Evolutionary conservation across 1,140 invertebrate genomes (phyloP).

Genomic region (Hylyphantes graminicola): DNA sequence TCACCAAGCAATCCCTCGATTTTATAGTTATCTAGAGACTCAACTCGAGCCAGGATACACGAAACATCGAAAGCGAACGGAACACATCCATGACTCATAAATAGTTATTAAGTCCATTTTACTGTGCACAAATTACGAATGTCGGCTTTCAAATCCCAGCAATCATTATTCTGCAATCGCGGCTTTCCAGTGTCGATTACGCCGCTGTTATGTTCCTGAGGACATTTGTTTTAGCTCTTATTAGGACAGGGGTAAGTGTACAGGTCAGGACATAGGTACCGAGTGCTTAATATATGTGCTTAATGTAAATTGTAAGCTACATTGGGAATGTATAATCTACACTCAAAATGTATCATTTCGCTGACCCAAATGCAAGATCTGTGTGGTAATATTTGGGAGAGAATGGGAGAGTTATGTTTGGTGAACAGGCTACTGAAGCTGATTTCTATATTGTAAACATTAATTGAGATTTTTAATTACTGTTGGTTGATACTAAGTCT

Average conservation of each 20-base stretch:
- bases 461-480: conserved; percentile 13
- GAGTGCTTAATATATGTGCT: conserved; percentile 45
- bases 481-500: neutral
- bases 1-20: no score
- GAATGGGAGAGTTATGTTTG: conserved; percentile 14
- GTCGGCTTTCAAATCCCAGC: conserved; percentile 18
- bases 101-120: conserved; percentile 51
- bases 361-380: conserved; percentile 25
- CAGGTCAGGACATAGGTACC: conserved; percentile 10
- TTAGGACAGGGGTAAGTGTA: conserved; percentile 21
- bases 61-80: conserved; percentile 26
- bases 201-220: conserved; percentile 1
- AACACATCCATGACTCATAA: conserved; percentile 14
- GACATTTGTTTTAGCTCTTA: conserved; percentile 34
- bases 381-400: neutral
- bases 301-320: conserved; percentile 38
- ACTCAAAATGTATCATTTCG: conserved; percentile 36
- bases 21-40: no score
- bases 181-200: conserved; percentile 40
- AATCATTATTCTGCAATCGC: conserved; percentile 44
- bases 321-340: conserved; percentile 46
- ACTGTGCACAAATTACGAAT: conserved; percentile 41
- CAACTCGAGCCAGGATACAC: no score
- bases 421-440: neutral
- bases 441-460: conserved; percentile 19